Evolutionary conservation across 2,797 vertebrate genomes (phyloP).

Genomic region (Eurystomus glaucurus): DNA sequence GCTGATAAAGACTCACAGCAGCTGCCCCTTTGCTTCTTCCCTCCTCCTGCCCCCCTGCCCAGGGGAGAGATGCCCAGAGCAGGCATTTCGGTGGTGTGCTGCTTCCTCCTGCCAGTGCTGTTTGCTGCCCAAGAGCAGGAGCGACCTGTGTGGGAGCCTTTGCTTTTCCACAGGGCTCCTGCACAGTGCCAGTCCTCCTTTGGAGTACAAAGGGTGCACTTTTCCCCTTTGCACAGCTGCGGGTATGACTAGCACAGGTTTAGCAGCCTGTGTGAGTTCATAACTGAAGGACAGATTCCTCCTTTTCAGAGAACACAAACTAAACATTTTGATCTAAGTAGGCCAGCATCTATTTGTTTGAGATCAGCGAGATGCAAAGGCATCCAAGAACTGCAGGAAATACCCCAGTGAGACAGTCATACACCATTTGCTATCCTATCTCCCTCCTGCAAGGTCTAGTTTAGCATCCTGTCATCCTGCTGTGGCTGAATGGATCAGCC

Average conservation of each 20-base stretch:
- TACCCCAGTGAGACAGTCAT: neutral
- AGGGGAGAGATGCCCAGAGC: neutral
- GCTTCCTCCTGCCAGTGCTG: neutral
- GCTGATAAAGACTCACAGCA: neutral
- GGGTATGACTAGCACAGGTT: neutral
- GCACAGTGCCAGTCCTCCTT: neutral
- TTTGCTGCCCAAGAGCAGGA: neutral
- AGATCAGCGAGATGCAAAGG: constrained; percentile 18
- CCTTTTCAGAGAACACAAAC: neutral
- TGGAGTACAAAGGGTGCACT: neutral
- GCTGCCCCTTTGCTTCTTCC: neutral
- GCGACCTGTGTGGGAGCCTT: neutral
- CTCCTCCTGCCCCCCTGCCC: neutral
- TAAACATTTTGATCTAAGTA: constrained; percentile 30
- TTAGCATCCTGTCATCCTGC: neutral
- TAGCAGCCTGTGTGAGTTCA: neutral
- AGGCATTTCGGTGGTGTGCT: rapidly evolving
- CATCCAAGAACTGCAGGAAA: neutral
- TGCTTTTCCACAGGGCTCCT: neutral
- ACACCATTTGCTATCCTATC: neutral
- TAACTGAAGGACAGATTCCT: neutral
- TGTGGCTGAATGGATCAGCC: neutral
- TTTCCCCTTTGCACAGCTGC: neutral
- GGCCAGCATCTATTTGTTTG: constrained; percentile 20
- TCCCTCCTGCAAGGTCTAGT: neutral